phyloP scores from a whole-genome alignment of 2,797 vertebrate species.

The Tokudaia muenninki region DNA sequence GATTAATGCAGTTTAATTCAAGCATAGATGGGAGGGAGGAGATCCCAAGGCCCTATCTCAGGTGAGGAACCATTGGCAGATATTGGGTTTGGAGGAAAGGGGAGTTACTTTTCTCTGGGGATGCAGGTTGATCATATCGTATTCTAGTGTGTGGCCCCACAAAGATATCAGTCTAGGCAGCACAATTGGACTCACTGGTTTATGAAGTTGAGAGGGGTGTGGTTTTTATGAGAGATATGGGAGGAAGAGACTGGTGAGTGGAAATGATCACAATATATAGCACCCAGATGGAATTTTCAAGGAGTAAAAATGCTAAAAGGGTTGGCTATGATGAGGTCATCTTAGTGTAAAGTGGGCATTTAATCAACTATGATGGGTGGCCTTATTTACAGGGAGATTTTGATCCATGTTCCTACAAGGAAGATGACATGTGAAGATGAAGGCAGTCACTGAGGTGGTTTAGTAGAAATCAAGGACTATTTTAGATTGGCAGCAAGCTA shows the following conservation, averaged over 20 bases:
- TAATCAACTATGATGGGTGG: background rate
- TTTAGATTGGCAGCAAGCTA: background rate
- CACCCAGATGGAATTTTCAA: background rate
- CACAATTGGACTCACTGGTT: background rate
- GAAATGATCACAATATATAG: background rate
- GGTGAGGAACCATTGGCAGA: background rate
- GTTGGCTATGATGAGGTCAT: background rate
- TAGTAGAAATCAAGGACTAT: background rate
- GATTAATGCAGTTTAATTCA: background rate
- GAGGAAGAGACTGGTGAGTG: background rate
- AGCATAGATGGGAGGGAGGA: background rate
- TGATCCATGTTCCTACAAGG: background rate
- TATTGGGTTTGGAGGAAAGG: background rate
- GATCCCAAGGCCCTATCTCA: background rate
- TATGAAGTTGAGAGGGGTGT: background rate
- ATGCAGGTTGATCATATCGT: background rate
- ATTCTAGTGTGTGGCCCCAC: background rate
- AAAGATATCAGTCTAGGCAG: background rate
- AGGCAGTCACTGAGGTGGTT: background rate
- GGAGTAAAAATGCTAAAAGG: background rate
- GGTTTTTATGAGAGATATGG: background rate
- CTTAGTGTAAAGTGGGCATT: background rate
- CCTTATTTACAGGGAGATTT: background rate
- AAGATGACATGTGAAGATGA: background rate
- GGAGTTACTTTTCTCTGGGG: background rate